Evolutionary conservation across 2,797 vertebrate genomes (phyloP).

Genomic region (Gambelia wislizenii): DNA sequence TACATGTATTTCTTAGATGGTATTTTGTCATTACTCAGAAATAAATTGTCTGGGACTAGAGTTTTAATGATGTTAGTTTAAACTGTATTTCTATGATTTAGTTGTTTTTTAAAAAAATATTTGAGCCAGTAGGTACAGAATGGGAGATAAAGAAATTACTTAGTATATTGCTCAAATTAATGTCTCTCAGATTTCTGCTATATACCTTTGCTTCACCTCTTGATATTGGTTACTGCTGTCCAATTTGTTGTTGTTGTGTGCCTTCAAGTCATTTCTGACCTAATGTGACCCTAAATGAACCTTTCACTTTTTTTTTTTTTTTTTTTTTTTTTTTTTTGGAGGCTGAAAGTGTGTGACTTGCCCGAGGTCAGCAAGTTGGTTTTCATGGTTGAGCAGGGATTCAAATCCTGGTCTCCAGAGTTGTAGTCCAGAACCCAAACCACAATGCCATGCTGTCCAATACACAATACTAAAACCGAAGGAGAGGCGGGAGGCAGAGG

Average conservation of each 20-base stretch:
- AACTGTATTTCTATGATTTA: background rate
- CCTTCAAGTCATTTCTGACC: no score
- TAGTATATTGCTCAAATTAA: background rate
- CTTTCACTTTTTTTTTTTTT: no score
- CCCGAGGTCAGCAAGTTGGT: no score
- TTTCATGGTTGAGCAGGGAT: no score
- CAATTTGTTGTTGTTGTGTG: no score
- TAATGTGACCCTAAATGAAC: no score
- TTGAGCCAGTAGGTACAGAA: background rate
- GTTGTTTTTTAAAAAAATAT: background rate
- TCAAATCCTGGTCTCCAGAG: no score
- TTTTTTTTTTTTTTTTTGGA: no score
- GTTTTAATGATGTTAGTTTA: background rate
- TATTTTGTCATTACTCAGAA: background rate
- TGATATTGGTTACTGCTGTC: background rate
- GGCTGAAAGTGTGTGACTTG: no score
- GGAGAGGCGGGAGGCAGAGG: no score
- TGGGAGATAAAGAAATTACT: background rate
- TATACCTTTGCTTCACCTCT: background rate
- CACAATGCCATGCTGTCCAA: no score
- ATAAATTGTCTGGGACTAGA: background rate
- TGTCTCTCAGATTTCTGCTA: background rate
- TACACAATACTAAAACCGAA: background rate
- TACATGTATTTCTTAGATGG: background rate
- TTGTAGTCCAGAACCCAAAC: no score